Conservation (phyloP, 1,140 invertebrate species). For the Capitella teleta region DNA sequence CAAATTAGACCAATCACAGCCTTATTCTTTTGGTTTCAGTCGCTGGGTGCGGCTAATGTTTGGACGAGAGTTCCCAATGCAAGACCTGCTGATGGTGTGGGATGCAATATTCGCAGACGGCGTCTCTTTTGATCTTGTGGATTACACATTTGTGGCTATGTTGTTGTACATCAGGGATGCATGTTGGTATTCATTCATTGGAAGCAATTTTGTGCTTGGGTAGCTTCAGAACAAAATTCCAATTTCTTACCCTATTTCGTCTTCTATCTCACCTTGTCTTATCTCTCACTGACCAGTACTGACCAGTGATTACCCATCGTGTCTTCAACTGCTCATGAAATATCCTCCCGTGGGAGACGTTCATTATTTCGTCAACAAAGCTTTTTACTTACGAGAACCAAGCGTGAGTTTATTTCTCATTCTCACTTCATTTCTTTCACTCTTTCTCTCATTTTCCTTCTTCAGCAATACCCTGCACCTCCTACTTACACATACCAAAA, state of each 20-base stretch:
- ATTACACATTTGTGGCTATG: conserved; percentile 67
- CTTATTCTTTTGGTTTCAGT: conserved; percentile 38
- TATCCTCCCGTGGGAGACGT: conserved; percentile 55
- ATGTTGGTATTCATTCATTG: conserved; percentile 46
- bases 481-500: not conserved
- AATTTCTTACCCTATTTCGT: not conserved
- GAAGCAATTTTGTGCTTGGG: not conserved
- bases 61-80: conserved; percentile 64
- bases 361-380: conserved; percentile 52
- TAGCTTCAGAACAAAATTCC: not conserved
- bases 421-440: not conserved
- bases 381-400: conserved; percentile 52
- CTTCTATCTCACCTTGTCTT: not conserved
- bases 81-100: conserved; percentile 63
- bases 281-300: conserved; percentile 44
- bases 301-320: conserved; percentile 52
- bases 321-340: conserved; percentile 54
- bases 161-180: conserved; percentile 56
- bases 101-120: conserved; percentile 67
- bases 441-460: not conserved
- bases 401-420: conserved; percentile 20
- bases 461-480: not conserved
- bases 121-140: conserved; percentile 56
- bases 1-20: too few species aligned
- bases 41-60: conserved; percentile 69